phyloP scores from a whole-genome alignment of 2,797 vertebrate genomes.

The Myotis pilosus region DNA sequence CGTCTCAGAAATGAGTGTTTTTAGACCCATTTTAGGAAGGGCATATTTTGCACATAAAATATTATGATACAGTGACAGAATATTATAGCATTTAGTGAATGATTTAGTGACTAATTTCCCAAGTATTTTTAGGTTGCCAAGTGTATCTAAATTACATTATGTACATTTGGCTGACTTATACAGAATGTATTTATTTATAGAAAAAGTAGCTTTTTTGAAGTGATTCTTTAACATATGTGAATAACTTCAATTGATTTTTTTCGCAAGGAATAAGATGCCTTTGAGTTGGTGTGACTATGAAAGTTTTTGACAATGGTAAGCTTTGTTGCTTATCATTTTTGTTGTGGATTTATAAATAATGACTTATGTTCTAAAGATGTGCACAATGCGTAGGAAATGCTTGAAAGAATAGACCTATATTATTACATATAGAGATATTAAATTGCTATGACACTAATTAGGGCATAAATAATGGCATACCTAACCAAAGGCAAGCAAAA shows the following conservation, averaged over 20 bases:
- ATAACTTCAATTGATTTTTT: slow-evolving; percentile 72
- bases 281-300: slow-evolving; percentile 49
- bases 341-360: slow-evolving; percentile 62
- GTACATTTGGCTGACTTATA: slow-evolving; percentile 79
- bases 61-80: slow-evolving; percentile 77
- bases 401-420: not conserved
- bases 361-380: slow-evolving; percentile 49
- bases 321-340: slow-evolving; percentile 66
- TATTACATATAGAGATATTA: slow-evolving; percentile 33
- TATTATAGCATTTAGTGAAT: slow-evolving; percentile 77
- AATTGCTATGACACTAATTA: slow-evolving; percentile 40
- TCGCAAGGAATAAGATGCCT: slow-evolving; percentile 49
- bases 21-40: slow-evolving; percentile 74
- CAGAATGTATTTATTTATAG: slow-evolving; percentile 78
- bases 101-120: slow-evolving; percentile 75
- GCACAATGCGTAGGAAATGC: slow-evolving; percentile 10
- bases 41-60: slow-evolving; percentile 79
- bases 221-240: slow-evolving; percentile 78
- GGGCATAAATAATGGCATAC: slow-evolving; percentile 38
- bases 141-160: slow-evolving; percentile 78
- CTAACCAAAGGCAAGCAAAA: slow-evolving; percentile 51
- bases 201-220: slow-evolving; percentile 72
- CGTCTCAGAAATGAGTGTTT: slow-evolving; percentile 70
- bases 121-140: slow-evolving; percentile 77
- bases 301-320: slow-evolving; percentile 68